Conservation (phyloP, 35 echinoderm and acorn worm species). For the Holothuria glaberrima region DNA sequence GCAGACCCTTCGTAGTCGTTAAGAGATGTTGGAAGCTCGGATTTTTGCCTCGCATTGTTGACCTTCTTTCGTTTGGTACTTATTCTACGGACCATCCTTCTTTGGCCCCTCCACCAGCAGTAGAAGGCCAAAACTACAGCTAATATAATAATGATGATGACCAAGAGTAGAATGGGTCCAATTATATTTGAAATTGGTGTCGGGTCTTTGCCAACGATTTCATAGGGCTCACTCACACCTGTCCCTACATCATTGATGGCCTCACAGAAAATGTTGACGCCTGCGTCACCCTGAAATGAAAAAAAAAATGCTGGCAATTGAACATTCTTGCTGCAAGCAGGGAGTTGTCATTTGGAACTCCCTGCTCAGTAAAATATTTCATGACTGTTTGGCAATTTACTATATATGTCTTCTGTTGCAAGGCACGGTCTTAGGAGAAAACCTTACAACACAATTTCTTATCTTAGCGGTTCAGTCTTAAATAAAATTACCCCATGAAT, state of each 20-base stretch:
- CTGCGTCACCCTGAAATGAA: slow-evolving; percentile 1
- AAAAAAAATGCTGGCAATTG: background rate
- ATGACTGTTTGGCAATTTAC: too few relatives aligned
- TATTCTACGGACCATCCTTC: slow-evolving; percentile 34
- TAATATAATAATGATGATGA: slow-evolving; percentile 33
- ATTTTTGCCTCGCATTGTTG: background rate
- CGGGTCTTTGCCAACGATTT: background rate
- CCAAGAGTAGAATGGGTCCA: background rate
- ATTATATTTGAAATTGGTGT: background rate
- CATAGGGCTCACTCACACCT: background rate
- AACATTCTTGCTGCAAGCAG: background rate
- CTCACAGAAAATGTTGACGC: background rate
- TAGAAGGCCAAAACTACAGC: background rate
- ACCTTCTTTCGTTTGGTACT: slow-evolving; percentile 6
- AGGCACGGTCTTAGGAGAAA: too few relatives aligned
- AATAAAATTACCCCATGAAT: too few relatives aligned
- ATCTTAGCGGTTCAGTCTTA: too few relatives aligned
- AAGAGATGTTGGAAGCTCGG: slow-evolving; percentile 3
- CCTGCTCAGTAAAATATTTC: too few relatives aligned
- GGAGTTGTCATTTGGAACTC: too few relatives aligned
- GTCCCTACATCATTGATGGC: slow-evolving; percentile 25
- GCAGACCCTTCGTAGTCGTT: background rate
- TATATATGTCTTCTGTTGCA: too few relatives aligned
- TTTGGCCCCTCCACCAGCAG: slow-evolving; percentile 32
- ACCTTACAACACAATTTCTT: too few relatives aligned